phyloP scores from a whole-genome alignment of 64 coral and sea anemone genomes.

The Stichodactyla helianthus region DNA sequence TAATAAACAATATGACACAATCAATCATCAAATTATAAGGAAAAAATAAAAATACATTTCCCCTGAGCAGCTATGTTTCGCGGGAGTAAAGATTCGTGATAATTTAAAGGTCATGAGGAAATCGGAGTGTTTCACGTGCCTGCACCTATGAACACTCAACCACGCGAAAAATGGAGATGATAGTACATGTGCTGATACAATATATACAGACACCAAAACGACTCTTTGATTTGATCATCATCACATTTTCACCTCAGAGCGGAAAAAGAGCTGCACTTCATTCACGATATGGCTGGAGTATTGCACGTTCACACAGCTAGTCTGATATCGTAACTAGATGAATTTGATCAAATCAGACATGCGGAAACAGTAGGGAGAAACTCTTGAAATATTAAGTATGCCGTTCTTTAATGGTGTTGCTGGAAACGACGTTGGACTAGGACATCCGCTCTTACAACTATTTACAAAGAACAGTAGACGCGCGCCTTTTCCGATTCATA shows the following conservation, averaged over 20 bases:
- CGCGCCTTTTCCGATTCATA: background rate
- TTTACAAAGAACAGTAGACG: background rate
- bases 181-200: conserved; percentile 6
- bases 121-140: background rate
- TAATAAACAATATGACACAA: background rate
- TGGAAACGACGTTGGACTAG: background rate
- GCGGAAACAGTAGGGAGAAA: background rate
- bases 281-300: background rate
- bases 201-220: background rate
- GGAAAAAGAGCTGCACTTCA: background rate
- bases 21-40: too few relatives aligned
- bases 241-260: background rate
- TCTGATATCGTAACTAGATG: background rate
- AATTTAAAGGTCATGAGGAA: background rate
- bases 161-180: background rate
- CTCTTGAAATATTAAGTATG: background rate
- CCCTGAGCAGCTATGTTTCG: background rate
- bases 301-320: background rate
- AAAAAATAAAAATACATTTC: too few relatives aligned
- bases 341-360: background rate
- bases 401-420: background rate
- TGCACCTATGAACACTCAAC: conserved; percentile 9
- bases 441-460: background rate
- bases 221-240: background rate
- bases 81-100: background rate